Percentiles rank a stretch among this genome's conserved stretches.
phyloP scores from a whole-genome alignment of 2,797 vertebrate genomes.

The Channa striata region DNA sequence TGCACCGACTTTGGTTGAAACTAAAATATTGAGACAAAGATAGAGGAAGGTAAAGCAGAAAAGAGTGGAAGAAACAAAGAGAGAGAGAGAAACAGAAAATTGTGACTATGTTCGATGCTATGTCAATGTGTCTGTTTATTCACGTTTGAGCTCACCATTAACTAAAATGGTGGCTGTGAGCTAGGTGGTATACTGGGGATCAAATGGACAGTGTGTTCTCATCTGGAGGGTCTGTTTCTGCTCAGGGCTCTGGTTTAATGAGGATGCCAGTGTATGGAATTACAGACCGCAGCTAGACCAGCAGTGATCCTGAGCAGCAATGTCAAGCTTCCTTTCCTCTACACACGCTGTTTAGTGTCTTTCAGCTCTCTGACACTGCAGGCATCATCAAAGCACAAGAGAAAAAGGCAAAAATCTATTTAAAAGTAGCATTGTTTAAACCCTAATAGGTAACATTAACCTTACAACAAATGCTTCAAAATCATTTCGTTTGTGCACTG shows the following conservation, averaged over 20 bases:
- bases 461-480: too few species aligned
- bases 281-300: slow-evolving; percentile 46
- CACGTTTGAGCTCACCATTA: too few species aligned
- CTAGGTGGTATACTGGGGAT: slow-evolving; percentile 33
- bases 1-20: slow-evolving; percentile 10
- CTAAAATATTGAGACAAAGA: neutral
- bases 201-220: slow-evolving; percentile 41
- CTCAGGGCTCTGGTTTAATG: slow-evolving; percentile 64
- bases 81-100: slow-evolving; percentile 7
- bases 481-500: too few species aligned
- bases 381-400: too few species aligned
- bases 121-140: slow-evolving; percentile 24
- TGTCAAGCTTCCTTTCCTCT: neutral
- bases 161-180: too few species aligned
- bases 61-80: neutral
- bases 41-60: neutral
- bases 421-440: too few species aligned
- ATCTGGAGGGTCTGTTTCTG: slow-evolving; percentile 55
- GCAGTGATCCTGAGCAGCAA: slow-evolving; percentile 40
- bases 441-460: too few species aligned
- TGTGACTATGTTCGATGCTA: slow-evolving; percentile 12
- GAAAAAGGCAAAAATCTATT: too few species aligned
- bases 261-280: slow-evolving; percentile 55
- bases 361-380: too few species aligned
- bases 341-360: neutral